phyloP scores from a whole-genome alignment of 2,888 invertebrate species.

The Sphaerophoria taeniata region DNA sequence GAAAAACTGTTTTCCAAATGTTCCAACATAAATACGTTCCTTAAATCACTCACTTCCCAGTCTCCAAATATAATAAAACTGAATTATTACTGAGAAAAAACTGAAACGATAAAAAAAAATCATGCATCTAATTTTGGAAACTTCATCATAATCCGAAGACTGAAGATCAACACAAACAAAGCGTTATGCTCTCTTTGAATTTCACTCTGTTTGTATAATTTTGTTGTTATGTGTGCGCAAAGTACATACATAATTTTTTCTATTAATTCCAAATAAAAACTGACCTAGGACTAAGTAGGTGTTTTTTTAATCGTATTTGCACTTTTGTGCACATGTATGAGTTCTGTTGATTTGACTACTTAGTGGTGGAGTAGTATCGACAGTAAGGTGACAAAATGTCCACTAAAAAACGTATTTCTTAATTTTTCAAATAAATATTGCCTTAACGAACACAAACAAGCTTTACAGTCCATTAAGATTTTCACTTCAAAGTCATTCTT shows the following conservation, averaged over 20 bases:
- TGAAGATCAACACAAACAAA: conserved; percentile 1
- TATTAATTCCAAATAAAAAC: conserved; percentile 43
- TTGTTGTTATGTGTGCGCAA: background rate
- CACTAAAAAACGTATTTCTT: background rate
- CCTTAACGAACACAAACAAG: background rate
- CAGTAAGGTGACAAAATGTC: background rate
- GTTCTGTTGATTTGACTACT: conserved; percentile 34
- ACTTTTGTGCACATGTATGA: conserved; percentile 45
- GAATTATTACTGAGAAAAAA: background rate
- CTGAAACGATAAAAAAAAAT: conserved; percentile 7
- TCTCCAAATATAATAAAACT: background rate
- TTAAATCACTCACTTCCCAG: conserved; percentile 3
- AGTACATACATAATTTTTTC: background rate
- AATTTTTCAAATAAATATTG: background rate
- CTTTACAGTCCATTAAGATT: too few relatives aligned
- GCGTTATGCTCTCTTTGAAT: background rate
- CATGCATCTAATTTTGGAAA: conserved; percentile 54
- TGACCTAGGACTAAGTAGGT: conserved; percentile 64
- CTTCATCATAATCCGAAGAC: conserved; percentile 53
- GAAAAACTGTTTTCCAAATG: conserved; percentile 11
- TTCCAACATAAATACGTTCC: background rate
- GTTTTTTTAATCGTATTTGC: conserved; percentile 52
- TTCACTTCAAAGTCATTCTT: too few relatives aligned
- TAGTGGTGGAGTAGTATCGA: background rate
- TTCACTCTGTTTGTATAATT: background rate